A percentile compares a stretch with the other conserved stretches of the same genome.
These are phyloP conservation scores for Syritta pipiens DNA, from an alignment of 2,888 invertebrate genomes.

Conservation along the genomic window DNA sequence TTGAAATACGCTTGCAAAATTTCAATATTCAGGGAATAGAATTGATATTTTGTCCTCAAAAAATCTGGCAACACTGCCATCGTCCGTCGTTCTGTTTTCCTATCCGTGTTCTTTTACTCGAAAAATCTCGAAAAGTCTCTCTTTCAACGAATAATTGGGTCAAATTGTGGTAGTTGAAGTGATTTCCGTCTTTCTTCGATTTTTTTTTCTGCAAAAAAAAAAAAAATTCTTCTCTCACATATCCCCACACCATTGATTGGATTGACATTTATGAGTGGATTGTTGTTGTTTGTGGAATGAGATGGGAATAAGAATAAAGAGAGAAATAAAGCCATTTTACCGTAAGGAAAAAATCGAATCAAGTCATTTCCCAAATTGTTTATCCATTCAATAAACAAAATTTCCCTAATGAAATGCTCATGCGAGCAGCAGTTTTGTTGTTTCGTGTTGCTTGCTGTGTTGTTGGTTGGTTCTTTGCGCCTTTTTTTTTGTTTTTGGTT, in stretches of 20 bases:
- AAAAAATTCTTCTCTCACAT: slow-evolving; percentile 30
- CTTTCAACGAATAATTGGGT: slow-evolving; percentile 59
- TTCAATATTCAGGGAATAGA: too few relatives aligned
- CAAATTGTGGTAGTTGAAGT: slow-evolving; percentile 59
- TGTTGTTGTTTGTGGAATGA: slow-evolving; percentile 13
- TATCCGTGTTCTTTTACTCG: background rate
- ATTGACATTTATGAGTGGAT: slow-evolving; percentile 61
- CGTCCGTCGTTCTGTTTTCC: background rate
- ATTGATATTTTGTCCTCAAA: too few relatives aligned
- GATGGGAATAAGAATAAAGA: background rate
- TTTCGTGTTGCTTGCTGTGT: background rate
- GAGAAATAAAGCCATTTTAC: slow-evolving; percentile 40
- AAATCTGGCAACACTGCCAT: background rate
- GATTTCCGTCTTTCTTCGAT: background rate
- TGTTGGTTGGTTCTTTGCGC: background rate
- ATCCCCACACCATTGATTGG: slow-evolving; percentile 50
- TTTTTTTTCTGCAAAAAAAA: background rate
- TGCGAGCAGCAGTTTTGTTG: slow-evolving; percentile 8
- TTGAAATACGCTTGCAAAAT: too few relatives aligned
- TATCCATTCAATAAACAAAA: slow-evolving; percentile 64
- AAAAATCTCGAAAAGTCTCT: background rate
- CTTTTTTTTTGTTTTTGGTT: too few relatives aligned
- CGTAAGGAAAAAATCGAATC: slow-evolving; percentile 57
- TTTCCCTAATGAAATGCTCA: slow-evolving; percentile 53
- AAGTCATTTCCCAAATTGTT: slow-evolving; percentile 66